Evolutionary conservation across 2,113 vertebrate species (phyloP).

Genomic region (Neogale vison): DNA sequence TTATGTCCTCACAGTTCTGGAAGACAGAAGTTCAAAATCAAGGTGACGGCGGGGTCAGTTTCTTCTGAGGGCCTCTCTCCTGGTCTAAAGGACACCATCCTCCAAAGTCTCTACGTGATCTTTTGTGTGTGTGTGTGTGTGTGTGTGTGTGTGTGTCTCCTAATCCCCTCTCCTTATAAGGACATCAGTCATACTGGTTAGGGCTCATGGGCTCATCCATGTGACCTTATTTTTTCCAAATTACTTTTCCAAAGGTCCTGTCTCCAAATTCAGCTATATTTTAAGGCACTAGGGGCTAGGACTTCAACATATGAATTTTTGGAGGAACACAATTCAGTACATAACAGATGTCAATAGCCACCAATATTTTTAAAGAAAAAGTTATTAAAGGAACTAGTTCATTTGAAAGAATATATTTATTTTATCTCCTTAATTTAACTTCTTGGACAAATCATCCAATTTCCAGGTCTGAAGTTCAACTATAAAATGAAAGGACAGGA

Average conservation of each 20-base stretch:
- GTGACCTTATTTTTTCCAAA: neutral
- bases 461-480: neutral
- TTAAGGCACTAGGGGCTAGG: neutral
- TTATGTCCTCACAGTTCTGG: neutral
- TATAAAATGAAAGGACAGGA: neutral
- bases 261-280: neutral
- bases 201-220: too few species aligned
- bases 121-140: neutral
- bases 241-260: neutral
- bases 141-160: neutral
- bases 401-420: neutral
- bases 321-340: neutral
- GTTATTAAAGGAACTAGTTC: neutral
- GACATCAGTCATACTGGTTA: neutral
- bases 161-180: neutral
- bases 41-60: neutral
- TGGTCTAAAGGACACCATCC: neutral
- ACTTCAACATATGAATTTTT: neutral
- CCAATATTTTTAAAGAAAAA: constrained; percentile 11
- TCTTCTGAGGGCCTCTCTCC: neutral
- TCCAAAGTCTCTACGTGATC: neutral
- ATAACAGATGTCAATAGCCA: neutral
- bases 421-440: neutral
- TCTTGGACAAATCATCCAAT: neutral
- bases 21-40: neutral